phyloP scores from a whole-genome alignment of 2,888 invertebrate genomes.

The Nasonovia ribisnigri region DNA sequence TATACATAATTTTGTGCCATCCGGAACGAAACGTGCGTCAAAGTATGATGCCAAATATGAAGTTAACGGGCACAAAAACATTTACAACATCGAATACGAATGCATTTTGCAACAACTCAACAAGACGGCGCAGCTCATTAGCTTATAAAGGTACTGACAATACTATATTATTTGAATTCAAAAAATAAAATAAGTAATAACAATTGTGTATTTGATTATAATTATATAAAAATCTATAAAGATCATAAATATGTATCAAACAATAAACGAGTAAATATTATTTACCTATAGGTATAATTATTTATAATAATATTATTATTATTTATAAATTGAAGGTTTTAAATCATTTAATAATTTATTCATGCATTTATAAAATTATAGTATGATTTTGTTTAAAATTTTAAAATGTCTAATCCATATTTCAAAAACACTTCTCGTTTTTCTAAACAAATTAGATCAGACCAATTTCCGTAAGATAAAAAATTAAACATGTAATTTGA shows the following conservation, averaged over 20 bases:
- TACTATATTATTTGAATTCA: background rate
- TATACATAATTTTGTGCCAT: constrained; percentile 74
- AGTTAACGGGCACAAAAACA: constrained; percentile 53
- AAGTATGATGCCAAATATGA: constrained; percentile 69
- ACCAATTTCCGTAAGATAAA: no score
- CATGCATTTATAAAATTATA: no score
- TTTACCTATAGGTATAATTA: background rate
- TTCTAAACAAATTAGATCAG: no score
- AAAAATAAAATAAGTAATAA: background rate
- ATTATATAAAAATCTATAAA: background rate
- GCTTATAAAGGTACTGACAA: constrained; percentile 49
- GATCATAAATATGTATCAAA: background rate
- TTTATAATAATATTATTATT: background rate
- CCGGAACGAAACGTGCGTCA: constrained; percentile 74
- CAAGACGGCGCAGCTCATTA: constrained; percentile 47
- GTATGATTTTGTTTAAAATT: background rate
- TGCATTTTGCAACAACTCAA: constrained; percentile 52
- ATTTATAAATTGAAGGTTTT: no score
- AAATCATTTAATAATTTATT: no score
- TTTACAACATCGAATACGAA: constrained; percentile 57
- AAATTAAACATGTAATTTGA: no score
- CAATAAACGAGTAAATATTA: background rate
- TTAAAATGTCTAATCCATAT: no score
- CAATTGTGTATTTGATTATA: background rate
- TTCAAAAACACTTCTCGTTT: no score